These are phyloP conservation scores for Macaria notata DNA, from an alignment of 2,888 invertebrate species.

Conservation along the genomic window DNA sequence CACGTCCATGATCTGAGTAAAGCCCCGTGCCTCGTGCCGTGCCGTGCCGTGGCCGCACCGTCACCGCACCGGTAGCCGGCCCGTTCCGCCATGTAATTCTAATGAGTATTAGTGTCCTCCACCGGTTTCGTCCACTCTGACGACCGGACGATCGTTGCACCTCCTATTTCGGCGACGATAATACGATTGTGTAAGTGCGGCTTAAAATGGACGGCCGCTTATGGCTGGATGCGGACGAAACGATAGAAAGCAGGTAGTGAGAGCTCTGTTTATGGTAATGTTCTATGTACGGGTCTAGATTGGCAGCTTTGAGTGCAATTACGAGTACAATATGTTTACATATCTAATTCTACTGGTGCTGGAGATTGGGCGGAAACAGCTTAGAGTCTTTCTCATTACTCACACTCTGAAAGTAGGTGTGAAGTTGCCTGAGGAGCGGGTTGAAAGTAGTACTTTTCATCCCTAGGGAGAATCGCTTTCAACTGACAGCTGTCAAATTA, in stretches of 20 bases:
- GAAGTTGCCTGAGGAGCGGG: too few relatives aligned
- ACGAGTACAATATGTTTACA: too few relatives aligned
- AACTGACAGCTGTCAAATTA: too few relatives aligned
- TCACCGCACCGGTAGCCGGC: slow-evolving; percentile 25
- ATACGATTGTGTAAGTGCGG: slow-evolving; percentile 47
- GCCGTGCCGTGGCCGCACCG: slow-evolving; percentile 13
- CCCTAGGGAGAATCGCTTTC: too few relatives aligned
- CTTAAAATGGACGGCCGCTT: slow-evolving; percentile 37
- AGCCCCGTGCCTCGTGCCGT: too few relatives aligned
- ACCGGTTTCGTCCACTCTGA: slow-evolving; percentile 53
- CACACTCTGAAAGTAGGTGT: too few relatives aligned
- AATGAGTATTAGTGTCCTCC: slow-evolving; percentile 79
- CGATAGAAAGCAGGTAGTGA: slow-evolving; percentile 32
- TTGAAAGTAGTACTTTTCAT: too few relatives aligned
- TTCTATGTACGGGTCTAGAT: slow-evolving; percentile 9
- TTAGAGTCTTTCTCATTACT: too few relatives aligned
- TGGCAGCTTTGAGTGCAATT: too few relatives aligned
- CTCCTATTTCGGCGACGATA: slow-evolving; percentile 50
- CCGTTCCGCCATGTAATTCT: slow-evolving; percentile 79
- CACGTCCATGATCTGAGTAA: too few relatives aligned
- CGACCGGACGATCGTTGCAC: slow-evolving; percentile 37
- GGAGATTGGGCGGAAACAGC: too few relatives aligned
- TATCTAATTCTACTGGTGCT: too few relatives aligned
- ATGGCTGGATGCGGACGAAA: slow-evolving; percentile 31
- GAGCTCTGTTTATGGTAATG: slow-evolving; percentile 31